Percentiles rank a stretch among this genome's conserved stretches.
Evolutionary conservation across 2,797 vertebrate species (phyloP).

Genomic region (Lates japonicus): DNA sequence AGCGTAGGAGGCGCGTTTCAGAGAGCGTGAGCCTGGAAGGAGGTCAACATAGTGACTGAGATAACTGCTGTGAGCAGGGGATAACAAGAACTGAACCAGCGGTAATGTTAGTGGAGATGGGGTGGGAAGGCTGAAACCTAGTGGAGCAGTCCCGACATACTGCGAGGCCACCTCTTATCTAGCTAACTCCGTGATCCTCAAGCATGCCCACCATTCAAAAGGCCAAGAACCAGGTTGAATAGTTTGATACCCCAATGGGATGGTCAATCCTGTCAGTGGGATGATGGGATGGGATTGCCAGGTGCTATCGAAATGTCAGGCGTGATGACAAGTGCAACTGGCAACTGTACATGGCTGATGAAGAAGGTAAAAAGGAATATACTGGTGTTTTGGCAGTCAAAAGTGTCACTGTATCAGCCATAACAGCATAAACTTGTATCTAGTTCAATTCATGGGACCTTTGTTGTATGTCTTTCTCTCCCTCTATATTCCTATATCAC

Average conservation of each 20-base stretch:
- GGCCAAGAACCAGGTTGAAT: neutral
- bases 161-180: neutral
- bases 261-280: neutral
- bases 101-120: neutral
- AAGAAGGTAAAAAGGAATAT: neutral
- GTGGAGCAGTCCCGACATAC: neutral
- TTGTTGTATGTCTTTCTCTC: slow-evolving; percentile 52
- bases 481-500: neutral
- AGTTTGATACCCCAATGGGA: neutral
- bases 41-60: slow-evolving; percentile 60
- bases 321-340: no score
- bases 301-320: neutral
- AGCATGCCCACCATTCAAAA: neutral
- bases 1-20: slow-evolving; percentile 63
- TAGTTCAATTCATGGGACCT: slow-evolving; percentile 68
- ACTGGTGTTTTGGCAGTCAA: neutral
- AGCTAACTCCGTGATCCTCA: neutral
- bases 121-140: neutral
- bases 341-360: neutral
- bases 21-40: slow-evolving; percentile 60
- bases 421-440: slow-evolving; percentile 51
- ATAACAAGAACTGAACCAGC: slow-evolving; percentile 23
- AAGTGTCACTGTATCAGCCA: slow-evolving; percentile 44
- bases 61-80: slow-evolving; percentile 18
- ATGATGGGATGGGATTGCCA: neutral